A percentile compares a stretch with the other conserved stretches of the same genome.
phyloP scores from a whole-genome alignment of 2,888 invertebrate species.

The Nemoura dubitans region DNA sequence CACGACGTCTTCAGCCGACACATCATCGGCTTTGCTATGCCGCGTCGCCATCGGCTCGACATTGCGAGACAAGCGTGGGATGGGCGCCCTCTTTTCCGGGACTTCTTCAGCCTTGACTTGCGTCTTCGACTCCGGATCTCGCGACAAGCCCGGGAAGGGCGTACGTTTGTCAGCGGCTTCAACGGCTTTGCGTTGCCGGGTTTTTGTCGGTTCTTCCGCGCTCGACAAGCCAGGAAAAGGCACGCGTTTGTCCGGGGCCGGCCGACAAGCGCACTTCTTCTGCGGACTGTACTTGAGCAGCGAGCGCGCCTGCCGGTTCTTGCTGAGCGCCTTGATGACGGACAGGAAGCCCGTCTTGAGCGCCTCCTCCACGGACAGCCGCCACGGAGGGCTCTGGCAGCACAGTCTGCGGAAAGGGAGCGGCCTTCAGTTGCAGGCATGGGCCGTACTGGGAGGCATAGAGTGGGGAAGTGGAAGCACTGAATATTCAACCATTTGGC shows the following conservation, averaged over 20 bases:
- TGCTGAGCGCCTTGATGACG: conserved; percentile 77
- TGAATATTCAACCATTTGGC: no score
- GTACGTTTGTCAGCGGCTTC: not conserved
- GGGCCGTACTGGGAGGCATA: no score
- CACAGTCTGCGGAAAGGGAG: conserved; percentile 51
- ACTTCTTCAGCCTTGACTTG: no score
- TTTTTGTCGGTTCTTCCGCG: conserved; percentile 48
- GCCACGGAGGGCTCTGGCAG: conserved; percentile 54
- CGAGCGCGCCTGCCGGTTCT: conserved; percentile 79
- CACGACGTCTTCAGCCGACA: not conserved
- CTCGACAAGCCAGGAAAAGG: conserved; percentile 57
- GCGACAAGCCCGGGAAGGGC: no score
- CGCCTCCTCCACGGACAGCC: conserved; percentile 61
- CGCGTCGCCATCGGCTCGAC: not conserved
- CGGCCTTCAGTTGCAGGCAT: no score
- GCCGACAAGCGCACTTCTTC: conserved; percentile 66
- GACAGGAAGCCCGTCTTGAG: conserved; percentile 76
- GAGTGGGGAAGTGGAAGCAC: no score
- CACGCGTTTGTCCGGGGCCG: conserved; percentile 55
- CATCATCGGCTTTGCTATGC: not conserved
- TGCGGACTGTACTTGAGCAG: conserved; percentile 80
- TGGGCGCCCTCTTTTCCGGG: no score
- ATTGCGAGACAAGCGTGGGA: no score
- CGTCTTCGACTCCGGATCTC: no score
- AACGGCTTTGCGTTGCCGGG: not conserved